These are phyloP conservation scores for Adelges cooleyi DNA, from an alignment of 1,140 invertebrate genomes.

Conservation along the genomic window DNA sequence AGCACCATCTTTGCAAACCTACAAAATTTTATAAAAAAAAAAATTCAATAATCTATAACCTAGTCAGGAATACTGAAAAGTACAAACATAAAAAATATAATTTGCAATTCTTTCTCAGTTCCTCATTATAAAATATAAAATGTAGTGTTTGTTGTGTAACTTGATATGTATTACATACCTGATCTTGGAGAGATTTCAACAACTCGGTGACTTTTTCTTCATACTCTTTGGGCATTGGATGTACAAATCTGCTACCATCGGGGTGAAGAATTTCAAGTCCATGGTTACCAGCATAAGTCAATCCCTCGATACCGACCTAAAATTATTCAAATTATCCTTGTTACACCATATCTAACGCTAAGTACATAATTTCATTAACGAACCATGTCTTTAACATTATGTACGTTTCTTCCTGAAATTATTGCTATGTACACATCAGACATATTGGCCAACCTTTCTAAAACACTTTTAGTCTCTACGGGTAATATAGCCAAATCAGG, in stretches of 20 bases:
- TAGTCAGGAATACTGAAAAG: neutral
- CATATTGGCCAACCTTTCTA: slow-evolving; percentile 70
- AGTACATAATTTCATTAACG: slow-evolving; percentile 30
- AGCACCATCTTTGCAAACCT: slow-evolving; percentile 69
- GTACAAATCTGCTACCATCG: slow-evolving; percentile 80
- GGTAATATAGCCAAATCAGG: slow-evolving; percentile 77
- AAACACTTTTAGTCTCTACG: slow-evolving; percentile 69
- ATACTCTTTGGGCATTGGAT: slow-evolving; percentile 76
- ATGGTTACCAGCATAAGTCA: slow-evolving; percentile 58
- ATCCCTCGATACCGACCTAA: slow-evolving; percentile 65
- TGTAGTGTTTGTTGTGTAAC: no score
- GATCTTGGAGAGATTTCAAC: slow-evolving; percentile 67
- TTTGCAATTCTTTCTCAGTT: no score
- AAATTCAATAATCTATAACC: neutral
- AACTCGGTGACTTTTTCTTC: slow-evolving; percentile 71
- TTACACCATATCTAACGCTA: neutral
- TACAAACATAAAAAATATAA: no score
- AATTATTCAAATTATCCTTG: neutral
- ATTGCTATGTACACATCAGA: slow-evolving; percentile 80
- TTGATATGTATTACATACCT: slow-evolving; percentile 45
- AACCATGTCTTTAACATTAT: slow-evolving; percentile 79
- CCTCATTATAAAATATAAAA: no score
- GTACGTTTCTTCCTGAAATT: slow-evolving; percentile 73
- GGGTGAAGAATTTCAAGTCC: slow-evolving; percentile 83
- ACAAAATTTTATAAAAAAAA: neutral